phyloP scores from a whole-genome alignment of 2,888 invertebrate species.

The Caenorhabditis panamensis region DNA sequence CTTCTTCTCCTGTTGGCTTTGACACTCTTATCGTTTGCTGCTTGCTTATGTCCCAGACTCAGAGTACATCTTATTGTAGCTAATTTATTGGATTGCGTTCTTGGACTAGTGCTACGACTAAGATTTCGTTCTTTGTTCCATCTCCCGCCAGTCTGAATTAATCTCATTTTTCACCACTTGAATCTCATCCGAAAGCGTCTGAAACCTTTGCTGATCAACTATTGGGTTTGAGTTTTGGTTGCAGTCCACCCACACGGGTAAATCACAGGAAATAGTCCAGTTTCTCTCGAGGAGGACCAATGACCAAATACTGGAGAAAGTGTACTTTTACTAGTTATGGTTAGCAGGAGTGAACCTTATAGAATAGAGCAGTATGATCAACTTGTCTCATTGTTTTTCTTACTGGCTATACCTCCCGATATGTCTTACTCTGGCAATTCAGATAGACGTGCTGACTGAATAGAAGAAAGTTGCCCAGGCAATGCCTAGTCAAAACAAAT shows the following conservation, averaged over 20 bases:
- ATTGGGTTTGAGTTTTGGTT: neutral
- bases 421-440: neutral
- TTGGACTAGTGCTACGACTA: neutral
- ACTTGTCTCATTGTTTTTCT: no score
- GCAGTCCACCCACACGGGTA: slow-evolving; percentile 12
- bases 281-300: slow-evolving; percentile 54
- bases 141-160: slow-evolving; percentile 14
- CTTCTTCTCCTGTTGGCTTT: no score
- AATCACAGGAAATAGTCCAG: slow-evolving; percentile 54
- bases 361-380: neutral
- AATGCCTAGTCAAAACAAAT: slow-evolving; percentile 25
- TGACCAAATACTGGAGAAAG: slow-evolving; percentile 27
- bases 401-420: neutral
- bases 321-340: slow-evolving; percentile 7
- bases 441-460: neutral
- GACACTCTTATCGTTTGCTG: no score
- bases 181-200: neutral
- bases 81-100: slow-evolving; percentile 44
- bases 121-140: slow-evolving; percentile 1
- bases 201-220: slow-evolving; percentile 17
- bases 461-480: slow-evolving; percentile 1
- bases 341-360: neutral
- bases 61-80: slow-evolving; percentile 32
- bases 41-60: slow-evolving; percentile 9
- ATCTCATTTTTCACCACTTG: slow-evolving; percentile 23